Evolutionary conservation across 53 echinoderm and acorn worm genomes (phyloP), one percentile per base, ranked within the genome.

Genomic region (Patiria pectinifera): DNA sequence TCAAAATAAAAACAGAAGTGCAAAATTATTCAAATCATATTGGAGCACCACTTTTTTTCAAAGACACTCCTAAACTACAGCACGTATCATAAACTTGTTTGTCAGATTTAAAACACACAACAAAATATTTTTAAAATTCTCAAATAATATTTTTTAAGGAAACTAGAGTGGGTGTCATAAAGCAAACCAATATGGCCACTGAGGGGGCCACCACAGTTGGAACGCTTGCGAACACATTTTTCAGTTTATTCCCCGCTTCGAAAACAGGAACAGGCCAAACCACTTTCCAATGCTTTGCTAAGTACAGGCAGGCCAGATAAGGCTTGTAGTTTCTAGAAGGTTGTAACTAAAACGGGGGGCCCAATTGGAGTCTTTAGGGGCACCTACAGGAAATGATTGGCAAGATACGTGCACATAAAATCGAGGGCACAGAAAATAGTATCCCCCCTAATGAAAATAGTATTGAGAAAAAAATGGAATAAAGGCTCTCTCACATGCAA

Each of bases 261-360:
- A 74, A 74, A 74, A 74, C 74, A 74, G 74, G 74, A 74, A 74
- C 74, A 24, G 74, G 5, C 74, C 8, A 74, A 74, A 74, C 74
- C 74, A 74, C 22, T 23, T 74, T 18, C 74, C 23, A 74, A 74
- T 74, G 74, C 4, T 70, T 24, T n/a, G 24, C 74, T 74, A n/a
- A n/a, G 24, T 23, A 24, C 74, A 23, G 24, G 22, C 8, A 21
- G 22, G 24, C 4, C 24, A 16, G 74, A 74, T 74, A 74, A 74
- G 74, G 74, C 74, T 24, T 74, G 74, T 10, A 74, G 5, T n/a
- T 74, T 74, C 3, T 43, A 46, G 10, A 79, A n/a, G 13, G 12
- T 79, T 4, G 24, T 13, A 25, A 77, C 43, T 45, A 77, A 26
- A 14, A 43, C 7, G 6, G 15, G 15, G 10, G 24, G 24, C 24